These are phyloP conservation scores for Drosophila cognata DNA, from an alignment of 2,888 invertebrate genomes.

Conservation along the genomic window DNA sequence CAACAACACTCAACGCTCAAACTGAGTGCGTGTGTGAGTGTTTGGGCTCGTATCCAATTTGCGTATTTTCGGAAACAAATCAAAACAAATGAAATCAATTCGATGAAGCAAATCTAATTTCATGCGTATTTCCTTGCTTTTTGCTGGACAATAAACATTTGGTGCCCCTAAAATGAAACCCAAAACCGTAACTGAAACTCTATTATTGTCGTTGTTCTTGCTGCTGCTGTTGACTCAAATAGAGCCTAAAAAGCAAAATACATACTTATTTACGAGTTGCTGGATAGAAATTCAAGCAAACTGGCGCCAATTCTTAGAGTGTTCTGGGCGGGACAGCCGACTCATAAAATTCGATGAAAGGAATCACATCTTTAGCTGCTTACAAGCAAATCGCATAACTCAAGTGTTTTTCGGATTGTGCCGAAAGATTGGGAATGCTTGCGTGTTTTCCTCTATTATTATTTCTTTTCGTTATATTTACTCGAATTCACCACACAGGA, in stretches of 20 bases:
- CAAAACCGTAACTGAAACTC: conserved; percentile 36
- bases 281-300: conserved; percentile 39
- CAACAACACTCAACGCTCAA: conserved; percentile 16
- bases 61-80: conserved; percentile 78
- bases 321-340: conserved; percentile 40
- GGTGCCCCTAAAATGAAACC: conserved; percentile 52
- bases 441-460: neutral
- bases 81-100: conserved; percentile 78
- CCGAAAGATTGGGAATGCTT: neutral
- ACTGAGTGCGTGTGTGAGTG: conserved; percentile 29
- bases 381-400: conserved; percentile 14
- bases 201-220: conserved; percentile 18
- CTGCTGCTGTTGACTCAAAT: conserved; percentile 24
- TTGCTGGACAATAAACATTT: conserved; percentile 70
- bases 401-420: conserved; percentile 7
- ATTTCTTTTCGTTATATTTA: neutral
- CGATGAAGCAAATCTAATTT: conserved; percentile 79
- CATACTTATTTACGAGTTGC: conserved; percentile 58
- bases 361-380: conserved; percentile 31
- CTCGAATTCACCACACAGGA: neutral
- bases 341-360: conserved; percentile 39
- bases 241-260: conserved; percentile 36
- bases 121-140: conserved; percentile 76
- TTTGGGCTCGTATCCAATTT: conserved; percentile 71
- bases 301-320: conserved; percentile 56